These are phyloP conservation scores for Aptenodytes forsteri DNA, from an alignment of 2,113 vertebrate species.

Conservation along the genomic window DNA sequence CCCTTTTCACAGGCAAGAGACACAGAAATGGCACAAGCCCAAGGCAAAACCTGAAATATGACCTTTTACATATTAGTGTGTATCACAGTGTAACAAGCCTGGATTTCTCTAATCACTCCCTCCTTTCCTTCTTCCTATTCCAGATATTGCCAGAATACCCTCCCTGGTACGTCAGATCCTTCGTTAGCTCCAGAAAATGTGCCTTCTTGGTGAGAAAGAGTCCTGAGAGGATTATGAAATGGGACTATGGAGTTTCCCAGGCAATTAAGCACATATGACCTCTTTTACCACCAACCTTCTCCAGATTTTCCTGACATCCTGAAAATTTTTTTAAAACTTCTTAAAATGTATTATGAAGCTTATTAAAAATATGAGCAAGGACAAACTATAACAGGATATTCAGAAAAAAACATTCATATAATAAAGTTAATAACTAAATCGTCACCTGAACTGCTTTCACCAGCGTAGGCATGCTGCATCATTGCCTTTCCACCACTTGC, in stretches of 20 bases:
- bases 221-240: not conserved
- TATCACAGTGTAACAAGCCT: not conserved
- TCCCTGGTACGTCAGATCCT: not conserved
- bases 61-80: not conserved
- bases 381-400: not conserved
- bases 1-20: not conserved
- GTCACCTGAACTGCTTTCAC: not conserved
- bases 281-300: not conserved
- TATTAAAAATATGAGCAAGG: not conserved
- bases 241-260: not conserved
- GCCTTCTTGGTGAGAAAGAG: not conserved
- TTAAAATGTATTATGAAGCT: not conserved
- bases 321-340: not conserved
- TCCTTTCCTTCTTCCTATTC: not conserved
- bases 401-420: not conserved
- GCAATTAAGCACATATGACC: not conserved
- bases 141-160: not conserved
- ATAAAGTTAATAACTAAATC: not conserved
- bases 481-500: not conserved
- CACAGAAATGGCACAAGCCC: not conserved
- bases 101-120: not conserved
- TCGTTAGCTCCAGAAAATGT: not conserved
- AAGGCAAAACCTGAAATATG: not conserved
- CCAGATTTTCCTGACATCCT: not conserved
- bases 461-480: not conserved